Percentiles rank a stretch among this genome's conserved stretches.
These are phyloP conservation scores for Accipiter fasciatus DNA, from an alignment of 2,797 vertebrate genomes.

Conservation along the genomic window DNA sequence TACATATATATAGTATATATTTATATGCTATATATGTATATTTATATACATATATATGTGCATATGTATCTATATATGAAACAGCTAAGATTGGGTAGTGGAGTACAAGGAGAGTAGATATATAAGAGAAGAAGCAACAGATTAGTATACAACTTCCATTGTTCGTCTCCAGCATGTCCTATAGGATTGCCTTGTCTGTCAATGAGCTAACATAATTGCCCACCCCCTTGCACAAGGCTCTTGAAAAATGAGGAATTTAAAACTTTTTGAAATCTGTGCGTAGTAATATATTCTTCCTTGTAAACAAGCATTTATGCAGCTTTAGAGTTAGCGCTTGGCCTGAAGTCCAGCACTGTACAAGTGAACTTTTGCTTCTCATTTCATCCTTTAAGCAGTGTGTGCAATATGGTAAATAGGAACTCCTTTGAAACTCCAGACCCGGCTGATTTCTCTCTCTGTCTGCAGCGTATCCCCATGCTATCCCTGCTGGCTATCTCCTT, in stretches of 20 bases:
- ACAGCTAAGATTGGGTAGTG: neutral
- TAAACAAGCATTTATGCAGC: neutral
- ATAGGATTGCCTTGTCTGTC: neutral
- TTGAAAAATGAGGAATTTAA: neutral
- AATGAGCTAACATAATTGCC: neutral
- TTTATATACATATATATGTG: neutral
- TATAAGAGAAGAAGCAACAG: neutral
- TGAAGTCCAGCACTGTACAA: neutral
- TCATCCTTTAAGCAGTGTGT: neutral
- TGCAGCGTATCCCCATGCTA: accelerated
- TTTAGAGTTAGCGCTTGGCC: neutral
- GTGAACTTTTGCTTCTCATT: neutral
- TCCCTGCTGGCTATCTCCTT: neutral
- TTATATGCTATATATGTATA: neutral
- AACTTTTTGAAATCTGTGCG: neutral
- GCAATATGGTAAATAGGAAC: neutral
- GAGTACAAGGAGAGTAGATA: neutral
- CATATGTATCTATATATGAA: neutral
- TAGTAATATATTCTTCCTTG: neutral
- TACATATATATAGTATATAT: no score
- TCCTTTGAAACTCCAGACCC: neutral
- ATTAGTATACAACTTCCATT: neutral
- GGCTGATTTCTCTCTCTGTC: neutral
- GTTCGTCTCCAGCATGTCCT: neutral
- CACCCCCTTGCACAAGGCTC: neutral